Conservation (phyloP, 2,797 vertebrate genomes). For the Nyctibius grandis region DNA sequence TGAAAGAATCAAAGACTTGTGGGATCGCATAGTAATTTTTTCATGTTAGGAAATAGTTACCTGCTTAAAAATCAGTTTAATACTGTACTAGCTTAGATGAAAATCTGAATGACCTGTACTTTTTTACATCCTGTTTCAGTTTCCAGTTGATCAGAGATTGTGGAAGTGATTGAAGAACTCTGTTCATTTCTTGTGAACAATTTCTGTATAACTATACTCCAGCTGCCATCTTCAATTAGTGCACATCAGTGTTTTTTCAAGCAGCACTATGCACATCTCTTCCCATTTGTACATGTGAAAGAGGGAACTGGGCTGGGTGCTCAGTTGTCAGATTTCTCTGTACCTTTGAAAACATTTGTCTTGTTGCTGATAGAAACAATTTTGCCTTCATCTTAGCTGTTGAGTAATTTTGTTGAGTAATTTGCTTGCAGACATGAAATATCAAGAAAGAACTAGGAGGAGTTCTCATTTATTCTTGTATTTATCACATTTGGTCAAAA, state of each 20-base stretch:
- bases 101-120: background rate
- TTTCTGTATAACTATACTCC: background rate
- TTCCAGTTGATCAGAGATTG: background rate
- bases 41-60: background rate
- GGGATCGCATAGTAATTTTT: background rate
- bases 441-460: background rate
- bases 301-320: fast-evolving
- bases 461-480: background rate
- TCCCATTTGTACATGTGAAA: background rate
- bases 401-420: background rate
- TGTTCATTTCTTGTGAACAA: background rate
- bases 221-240: background rate
- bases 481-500: background rate
- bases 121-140: background rate
- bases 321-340: background rate
- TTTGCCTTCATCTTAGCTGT: background rate
- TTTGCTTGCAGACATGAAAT: background rate
- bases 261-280: fast-evolving
- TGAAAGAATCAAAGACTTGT: background rate
- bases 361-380: background rate
- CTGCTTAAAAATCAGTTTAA: background rate
- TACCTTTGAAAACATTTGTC: background rate
- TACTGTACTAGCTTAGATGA: background rate
- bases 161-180: background rate
- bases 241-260: background rate